Evolutionary conservation across 2,113 vertebrate species (phyloP).

Genomic region (Etheostoma spectabile): DNA sequence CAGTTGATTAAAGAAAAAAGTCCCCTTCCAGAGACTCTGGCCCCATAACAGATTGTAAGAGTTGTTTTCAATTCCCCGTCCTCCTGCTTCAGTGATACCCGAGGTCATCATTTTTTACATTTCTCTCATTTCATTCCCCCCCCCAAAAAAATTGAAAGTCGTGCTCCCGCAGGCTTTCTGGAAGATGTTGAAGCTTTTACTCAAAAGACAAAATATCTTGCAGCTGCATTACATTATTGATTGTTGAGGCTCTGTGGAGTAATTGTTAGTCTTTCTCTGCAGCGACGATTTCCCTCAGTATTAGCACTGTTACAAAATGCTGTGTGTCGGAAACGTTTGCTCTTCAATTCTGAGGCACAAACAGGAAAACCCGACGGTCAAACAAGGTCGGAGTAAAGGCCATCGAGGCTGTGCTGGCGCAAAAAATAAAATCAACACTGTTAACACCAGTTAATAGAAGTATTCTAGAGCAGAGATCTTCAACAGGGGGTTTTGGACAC

Average conservation of each 20-base stretch:
- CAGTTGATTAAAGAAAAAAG: slow-evolving; percentile 7
- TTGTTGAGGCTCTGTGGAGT: slow-evolving; percentile 32
- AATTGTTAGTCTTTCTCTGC: slow-evolving; percentile 14
- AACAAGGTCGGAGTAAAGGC: neutral
- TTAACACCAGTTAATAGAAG: neutral
- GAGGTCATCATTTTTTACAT: slow-evolving; percentile 30
- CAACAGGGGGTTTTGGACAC: no score
- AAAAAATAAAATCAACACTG: neutral
- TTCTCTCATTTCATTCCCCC: slow-evolving; percentile 25
- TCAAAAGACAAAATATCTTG: slow-evolving; percentile 48
- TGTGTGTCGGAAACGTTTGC: neutral
- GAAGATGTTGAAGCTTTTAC: slow-evolving; percentile 25
- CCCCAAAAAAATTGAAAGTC: slow-evolving; percentile 2
- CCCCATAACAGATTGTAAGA: neutral
- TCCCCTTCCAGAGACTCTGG: neutral
- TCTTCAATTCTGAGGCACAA: slow-evolving; percentile 8
- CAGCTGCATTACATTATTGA: slow-evolving; percentile 56
- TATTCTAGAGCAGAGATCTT: no score
- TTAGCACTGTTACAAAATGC: neutral
- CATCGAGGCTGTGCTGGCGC: neutral
- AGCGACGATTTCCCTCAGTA: neutral
- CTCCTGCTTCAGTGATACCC: slow-evolving; percentile 7
- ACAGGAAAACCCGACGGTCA: neutral
- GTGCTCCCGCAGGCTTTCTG: slow-evolving; percentile 22
- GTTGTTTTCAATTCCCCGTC: slow-evolving; percentile 18